phyloP scores from a whole-genome alignment of 2,113 vertebrate species.

The Myotis lucifugus region DNA sequence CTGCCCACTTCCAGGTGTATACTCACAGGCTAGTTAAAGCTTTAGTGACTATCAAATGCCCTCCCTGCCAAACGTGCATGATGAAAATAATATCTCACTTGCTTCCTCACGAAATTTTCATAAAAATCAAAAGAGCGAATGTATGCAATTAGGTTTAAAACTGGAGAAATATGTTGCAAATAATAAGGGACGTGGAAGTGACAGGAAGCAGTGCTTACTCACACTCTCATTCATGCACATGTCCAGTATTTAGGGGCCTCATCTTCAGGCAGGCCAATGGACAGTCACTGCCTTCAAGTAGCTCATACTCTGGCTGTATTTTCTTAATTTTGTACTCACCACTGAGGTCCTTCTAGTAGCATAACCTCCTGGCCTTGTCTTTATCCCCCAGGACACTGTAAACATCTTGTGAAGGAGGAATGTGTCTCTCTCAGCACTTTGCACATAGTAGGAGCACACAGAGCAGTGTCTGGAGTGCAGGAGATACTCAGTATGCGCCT shows the following conservation, averaged over 20 bases:
- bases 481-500: neutral
- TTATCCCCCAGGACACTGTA: neutral
- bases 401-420: neutral
- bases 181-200: neutral
- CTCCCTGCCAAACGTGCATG: neutral
- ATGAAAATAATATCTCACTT: neutral
- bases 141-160: neutral
- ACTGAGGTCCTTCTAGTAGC: neutral
- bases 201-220: neutral
- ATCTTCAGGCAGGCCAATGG: neutral
- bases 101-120: neutral
- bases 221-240: neutral
- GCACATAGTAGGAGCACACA: neutral
- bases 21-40: neutral
- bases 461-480: neutral
- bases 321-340: neutral
- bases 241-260: neutral
- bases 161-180: neutral
- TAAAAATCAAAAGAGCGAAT: neutral
- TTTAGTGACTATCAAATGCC: neutral
- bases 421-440: neutral
- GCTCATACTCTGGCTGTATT: neutral
- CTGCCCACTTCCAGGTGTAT: neutral
- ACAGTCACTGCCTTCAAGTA: neutral
- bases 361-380: neutral